Evolutionary conservation across 2,888 invertebrate species (phyloP).

Genomic region (Oscheius sp.): DNA sequence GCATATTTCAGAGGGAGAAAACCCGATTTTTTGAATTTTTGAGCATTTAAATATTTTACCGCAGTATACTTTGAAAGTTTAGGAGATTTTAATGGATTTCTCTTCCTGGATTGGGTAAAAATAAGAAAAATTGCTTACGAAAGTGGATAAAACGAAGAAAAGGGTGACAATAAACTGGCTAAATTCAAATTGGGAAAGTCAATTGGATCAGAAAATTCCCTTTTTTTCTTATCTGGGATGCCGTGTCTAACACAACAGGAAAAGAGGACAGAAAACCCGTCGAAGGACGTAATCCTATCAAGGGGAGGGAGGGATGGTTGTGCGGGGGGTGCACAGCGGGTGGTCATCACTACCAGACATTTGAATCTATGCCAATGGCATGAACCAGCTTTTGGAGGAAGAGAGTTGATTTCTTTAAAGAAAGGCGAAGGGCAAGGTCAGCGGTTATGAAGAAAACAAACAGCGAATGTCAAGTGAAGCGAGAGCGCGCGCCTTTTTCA

Average conservation of each 20-base stretch:
- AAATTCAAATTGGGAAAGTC: too few relatives aligned
- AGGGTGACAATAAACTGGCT: too few relatives aligned
- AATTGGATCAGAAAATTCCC: too few relatives aligned
- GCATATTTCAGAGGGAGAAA: too few relatives aligned
- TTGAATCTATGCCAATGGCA: slow-evolving; percentile 12
- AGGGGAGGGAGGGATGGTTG: not conserved
- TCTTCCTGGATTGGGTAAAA: too few relatives aligned
- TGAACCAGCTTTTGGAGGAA: not conserved
- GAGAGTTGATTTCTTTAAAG: not conserved
- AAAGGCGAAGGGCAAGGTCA: slow-evolving; percentile 2
- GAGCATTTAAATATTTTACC: too few relatives aligned
- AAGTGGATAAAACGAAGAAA: too few relatives aligned
- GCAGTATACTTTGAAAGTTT: too few relatives aligned
- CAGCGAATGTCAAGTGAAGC: not conserved
- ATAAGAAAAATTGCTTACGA: too few relatives aligned
- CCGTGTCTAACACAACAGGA: slow-evolving; percentile 11
- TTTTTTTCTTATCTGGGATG: too few relatives aligned
- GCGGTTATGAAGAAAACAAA: not conserved
- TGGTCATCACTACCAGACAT: not conserved
- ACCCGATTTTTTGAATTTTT: too few relatives aligned
- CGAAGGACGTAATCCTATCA: slow-evolving; percentile 29
- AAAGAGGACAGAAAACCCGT: slow-evolving; percentile 23
- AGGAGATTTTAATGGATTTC: too few relatives aligned
- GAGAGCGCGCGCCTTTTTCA: not conserved
- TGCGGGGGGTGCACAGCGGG: slow-evolving; percentile 18